Evolutionary conservation across 64 coral and sea anemone species (phyloP).

Genomic region (Dendronephthya gigantea): DNA sequence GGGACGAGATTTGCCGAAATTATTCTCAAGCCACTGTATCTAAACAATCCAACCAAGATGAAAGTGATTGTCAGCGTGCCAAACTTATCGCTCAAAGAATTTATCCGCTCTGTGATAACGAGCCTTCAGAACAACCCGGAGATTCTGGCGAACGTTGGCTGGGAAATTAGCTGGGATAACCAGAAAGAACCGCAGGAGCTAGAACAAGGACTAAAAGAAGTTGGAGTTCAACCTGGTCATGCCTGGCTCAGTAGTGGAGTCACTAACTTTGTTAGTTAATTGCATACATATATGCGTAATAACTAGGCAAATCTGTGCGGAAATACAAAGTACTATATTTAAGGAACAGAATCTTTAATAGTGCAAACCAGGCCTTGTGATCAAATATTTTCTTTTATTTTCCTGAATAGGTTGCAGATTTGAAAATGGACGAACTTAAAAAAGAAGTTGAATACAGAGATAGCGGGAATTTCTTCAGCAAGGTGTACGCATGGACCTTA

Average conservation of each 20-base stretch:
- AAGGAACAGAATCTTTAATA: no score
- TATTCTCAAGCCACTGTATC: slow-evolving; percentile 26
- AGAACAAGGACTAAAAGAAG: slow-evolving; percentile 20
- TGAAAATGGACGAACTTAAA: slow-evolving; percentile 21
- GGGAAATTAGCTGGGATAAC: slow-evolving; percentile 25
- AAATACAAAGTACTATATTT: no score
- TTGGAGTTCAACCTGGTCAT: slow-evolving; percentile 36
- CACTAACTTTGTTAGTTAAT: no score
- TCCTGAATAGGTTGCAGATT: not conserved
- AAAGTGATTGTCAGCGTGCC: slow-evolving; percentile 30
- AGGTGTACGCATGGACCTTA: slow-evolving; percentile 33
- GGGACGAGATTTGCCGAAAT: slow-evolving; percentile 24
- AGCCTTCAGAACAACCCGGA: slow-evolving; percentile 10
- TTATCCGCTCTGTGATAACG: slow-evolving; percentile 19
- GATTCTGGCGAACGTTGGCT: slow-evolving; percentile 22
- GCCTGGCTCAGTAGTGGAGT: slow-evolving; percentile 27
- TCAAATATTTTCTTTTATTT: no score
- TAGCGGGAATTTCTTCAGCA: slow-evolving; percentile 32
- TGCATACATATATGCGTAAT: no score
- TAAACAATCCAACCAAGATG: slow-evolving; percentile 35
- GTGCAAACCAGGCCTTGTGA: no score
- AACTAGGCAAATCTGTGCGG: no score
- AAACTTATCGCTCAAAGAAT: slow-evolving; percentile 15
- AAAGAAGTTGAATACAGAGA: slow-evolving; percentile 23
- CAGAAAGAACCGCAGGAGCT: not conserved